These are phyloP conservation scores for Scarus forsteni DNA, from an alignment of 2,797 vertebrate species.

Conservation along the genomic window DNA sequence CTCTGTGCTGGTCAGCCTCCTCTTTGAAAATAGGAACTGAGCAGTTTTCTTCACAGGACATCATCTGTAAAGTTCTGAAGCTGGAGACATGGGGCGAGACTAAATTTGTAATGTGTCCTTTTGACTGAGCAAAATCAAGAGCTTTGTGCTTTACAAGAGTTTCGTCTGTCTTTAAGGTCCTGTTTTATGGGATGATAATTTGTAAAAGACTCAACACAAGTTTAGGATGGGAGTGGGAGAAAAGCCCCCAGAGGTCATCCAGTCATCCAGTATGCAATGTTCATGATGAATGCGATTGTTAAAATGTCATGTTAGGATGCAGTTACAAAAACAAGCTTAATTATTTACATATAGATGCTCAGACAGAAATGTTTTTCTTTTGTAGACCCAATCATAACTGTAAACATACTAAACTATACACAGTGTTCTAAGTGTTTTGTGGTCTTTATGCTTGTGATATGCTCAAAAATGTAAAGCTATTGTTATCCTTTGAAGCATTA, in stretches of 20 bases:
- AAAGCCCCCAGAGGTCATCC: background rate
- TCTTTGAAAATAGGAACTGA: slow-evolving; percentile 5
- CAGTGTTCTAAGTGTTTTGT: no score
- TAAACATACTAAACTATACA: no score
- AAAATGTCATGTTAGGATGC: no score
- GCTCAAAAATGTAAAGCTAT: no score
- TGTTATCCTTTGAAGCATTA: no score
- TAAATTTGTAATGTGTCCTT: slow-evolving; percentile 23
- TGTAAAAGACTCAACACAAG: slow-evolving; percentile 21
- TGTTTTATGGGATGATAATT: slow-evolving; percentile 18
- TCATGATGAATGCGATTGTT: no score
- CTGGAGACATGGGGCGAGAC: background rate
- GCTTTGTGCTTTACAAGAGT: slow-evolving; percentile 19
- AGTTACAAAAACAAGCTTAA: no score
- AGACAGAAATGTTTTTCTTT: no score
- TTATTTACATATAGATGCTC: no score
- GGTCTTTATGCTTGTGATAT: no score
- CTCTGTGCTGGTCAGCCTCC: slow-evolving; percentile 20
- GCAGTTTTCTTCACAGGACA: slow-evolving; percentile 14
- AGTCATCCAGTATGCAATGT: no score
- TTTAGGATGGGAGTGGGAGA: slow-evolving; percentile 15
- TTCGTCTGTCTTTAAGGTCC: slow-evolving; percentile 19
- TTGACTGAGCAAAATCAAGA: slow-evolving; percentile 19
- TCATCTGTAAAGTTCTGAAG: slow-evolving; percentile 11
- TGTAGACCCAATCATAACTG: no score